A percentile compares a stretch with the other conserved stretches of the same genome.
These are phyloP conservation scores for Lepus townsendii DNA, from an alignment of 2,797 vertebrate genomes.

Conservation along the genomic window DNA sequence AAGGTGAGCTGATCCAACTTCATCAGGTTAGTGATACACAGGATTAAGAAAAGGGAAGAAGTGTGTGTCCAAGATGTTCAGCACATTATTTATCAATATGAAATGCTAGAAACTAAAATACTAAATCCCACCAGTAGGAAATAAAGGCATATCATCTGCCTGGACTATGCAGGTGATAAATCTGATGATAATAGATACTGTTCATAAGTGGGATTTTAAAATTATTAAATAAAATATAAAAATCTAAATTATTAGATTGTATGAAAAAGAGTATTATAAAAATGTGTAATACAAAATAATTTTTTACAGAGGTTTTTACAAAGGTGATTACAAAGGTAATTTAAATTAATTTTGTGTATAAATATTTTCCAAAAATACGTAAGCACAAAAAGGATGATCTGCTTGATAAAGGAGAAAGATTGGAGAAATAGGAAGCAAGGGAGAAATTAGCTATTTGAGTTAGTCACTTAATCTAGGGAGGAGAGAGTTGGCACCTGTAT, in stretches of 20 bases:
- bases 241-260: not conserved
- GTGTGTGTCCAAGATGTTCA: not conserved
- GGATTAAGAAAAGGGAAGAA: not conserved
- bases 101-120: conserved; percentile 30
- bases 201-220: not conserved
- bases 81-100: conserved; percentile 19
- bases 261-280: not conserved
- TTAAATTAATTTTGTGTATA: conserved; percentile 35
- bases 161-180: not conserved
- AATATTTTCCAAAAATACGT: not conserved
- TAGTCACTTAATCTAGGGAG: not conserved
- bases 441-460: not conserved
- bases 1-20: not conserved
- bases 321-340: not conserved
- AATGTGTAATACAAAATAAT: not conserved
- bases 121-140: not conserved
- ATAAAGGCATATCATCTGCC: not conserved
- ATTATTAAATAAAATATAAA: no score
- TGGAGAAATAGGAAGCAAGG: not conserved
- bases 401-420: not conserved
- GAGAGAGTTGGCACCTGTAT: not conserved
- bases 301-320: no score
- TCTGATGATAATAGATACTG: not conserved
- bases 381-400: not conserved
- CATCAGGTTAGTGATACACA: not conserved